phyloP scores from a whole-genome alignment of 2,113 vertebrate genomes.

The Lagopus muta region DNA sequence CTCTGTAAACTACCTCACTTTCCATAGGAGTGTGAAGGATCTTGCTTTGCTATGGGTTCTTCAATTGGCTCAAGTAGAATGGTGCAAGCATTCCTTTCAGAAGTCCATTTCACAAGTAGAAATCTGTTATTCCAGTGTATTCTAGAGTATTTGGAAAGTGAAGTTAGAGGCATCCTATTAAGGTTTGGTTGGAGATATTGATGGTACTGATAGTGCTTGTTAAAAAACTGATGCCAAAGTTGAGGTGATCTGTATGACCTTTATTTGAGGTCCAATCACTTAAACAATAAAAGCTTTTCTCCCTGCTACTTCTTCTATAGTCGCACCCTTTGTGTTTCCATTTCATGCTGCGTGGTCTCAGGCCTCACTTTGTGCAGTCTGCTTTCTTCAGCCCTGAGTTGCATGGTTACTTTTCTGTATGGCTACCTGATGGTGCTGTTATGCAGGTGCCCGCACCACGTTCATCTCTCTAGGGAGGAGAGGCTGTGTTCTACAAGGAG shows the following conservation, averaged over 20 bases:
- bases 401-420: neutral
- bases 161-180: neutral
- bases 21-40: neutral
- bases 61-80: neutral
- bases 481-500: neutral
- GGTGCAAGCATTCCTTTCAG: neutral
- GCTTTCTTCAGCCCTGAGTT: neutral
- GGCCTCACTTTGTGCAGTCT: neutral
- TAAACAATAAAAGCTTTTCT: neutral
- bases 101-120: neutral
- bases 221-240: neutral
- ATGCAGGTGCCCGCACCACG: neutral
- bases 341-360: accelerated
- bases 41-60: neutral
- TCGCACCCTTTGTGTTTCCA: neutral
- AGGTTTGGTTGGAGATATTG: neutral
- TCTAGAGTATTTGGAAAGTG: neutral
- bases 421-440: neutral
- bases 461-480: neutral
- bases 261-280: neutral
- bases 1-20: neutral
- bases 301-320: neutral
- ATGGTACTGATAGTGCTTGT: neutral
- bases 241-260: neutral
- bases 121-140: neutral